Conservation (phyloP, 2,888 invertebrate genomes). For the Eupeodes latifasciatus region DNA sequence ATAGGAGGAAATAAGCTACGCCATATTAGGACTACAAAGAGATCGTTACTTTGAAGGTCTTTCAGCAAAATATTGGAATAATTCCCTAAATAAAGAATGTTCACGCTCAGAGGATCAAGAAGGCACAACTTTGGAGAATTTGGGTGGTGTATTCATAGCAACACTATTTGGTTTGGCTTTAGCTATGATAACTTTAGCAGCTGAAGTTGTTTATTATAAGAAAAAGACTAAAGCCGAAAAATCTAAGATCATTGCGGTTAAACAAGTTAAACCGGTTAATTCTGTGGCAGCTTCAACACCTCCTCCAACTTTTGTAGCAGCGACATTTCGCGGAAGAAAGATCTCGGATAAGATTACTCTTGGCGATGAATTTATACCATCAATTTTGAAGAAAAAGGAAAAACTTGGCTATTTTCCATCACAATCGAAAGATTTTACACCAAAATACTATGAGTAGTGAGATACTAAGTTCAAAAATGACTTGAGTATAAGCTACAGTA, state of each 20-base stretch:
- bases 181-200: slow-evolving; percentile 92
- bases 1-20: slow-evolving; percentile 85
- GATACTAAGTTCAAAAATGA: too few species aligned
- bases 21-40: slow-evolving; percentile 92
- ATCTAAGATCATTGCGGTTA: slow-evolving; percentile 24
- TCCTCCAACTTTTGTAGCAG: slow-evolving; percentile 80
- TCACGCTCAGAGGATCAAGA: slow-evolving; percentile 92
- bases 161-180: slow-evolving; percentile 93
- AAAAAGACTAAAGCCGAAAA: slow-evolving; percentile 69
- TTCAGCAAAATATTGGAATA: slow-evolving; percentile 94
- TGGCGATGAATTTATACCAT: slow-evolving; percentile 79
- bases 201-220: slow-evolving; percentile 92
- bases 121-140: slow-evolving; percentile 94
- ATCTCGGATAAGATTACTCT: slow-evolving; percentile 77
- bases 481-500: too few species aligned
- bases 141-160: slow-evolving; percentile 96
- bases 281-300: slow-evolving; percentile 76
- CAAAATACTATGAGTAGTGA: slow-evolving; percentile 58
- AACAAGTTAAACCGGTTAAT: slow-evolving; percentile 33
- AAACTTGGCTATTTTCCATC: slow-evolving; percentile 15
- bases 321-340: slow-evolving; percentile 79
- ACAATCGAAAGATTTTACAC: slow-evolving; percentile 20
- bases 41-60: slow-evolving; percentile 92
- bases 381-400: slow-evolving; percentile 66
- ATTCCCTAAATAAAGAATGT: slow-evolving; percentile 88